These are phyloP conservation scores for Trididemnum nubilum DNA, from an alignment of 23 tunicate species.

Conservation along the genomic window DNA sequence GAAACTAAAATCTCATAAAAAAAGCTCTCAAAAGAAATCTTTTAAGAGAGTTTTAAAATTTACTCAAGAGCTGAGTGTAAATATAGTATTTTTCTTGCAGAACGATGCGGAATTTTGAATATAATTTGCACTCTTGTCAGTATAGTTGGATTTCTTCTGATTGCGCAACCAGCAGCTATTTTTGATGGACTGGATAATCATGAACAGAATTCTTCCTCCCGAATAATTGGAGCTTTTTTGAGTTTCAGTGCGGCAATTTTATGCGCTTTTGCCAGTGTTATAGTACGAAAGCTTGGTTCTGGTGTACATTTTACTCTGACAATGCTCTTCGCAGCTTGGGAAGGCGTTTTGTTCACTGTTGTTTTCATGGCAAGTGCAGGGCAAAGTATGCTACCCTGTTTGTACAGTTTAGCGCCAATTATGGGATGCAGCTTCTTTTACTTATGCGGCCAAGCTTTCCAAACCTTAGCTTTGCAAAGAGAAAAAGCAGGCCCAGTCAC, in stretches of 20 bases:
- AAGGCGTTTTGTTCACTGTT: conserved; percentile 13
- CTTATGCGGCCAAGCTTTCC: neutral
- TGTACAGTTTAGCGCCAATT: neutral
- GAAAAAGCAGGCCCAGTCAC: conserved; percentile 41
- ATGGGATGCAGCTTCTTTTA: neutral
- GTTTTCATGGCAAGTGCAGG: conserved; percentile 4
- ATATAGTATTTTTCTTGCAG: too few relatives aligned
- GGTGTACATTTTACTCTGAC: conserved; percentile 29
- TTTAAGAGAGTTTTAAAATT: too few relatives aligned
- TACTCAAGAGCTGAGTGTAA: too few relatives aligned
- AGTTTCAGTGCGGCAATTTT: neutral
- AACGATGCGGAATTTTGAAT: conserved; percentile 17
- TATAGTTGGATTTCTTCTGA: conserved; percentile 20
- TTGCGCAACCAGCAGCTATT: conserved; percentile 34
- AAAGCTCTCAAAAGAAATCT: too few relatives aligned
- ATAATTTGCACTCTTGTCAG: conserved; percentile 6
- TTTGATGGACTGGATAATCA: neutral
- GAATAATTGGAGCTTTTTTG: conserved; percentile 12
- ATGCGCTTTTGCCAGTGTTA: neutral
- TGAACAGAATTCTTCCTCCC: neutral
- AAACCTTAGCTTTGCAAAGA: conserved; percentile 37
- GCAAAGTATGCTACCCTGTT: conserved; percentile 9
- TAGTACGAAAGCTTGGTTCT: conserved; percentile 31
- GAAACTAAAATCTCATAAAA: too few relatives aligned
- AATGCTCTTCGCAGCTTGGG: neutral